Evolutionary conservation across 2,888 invertebrate species (phyloP).

Genomic region (Hofmannophila pseudospretella): DNA sequence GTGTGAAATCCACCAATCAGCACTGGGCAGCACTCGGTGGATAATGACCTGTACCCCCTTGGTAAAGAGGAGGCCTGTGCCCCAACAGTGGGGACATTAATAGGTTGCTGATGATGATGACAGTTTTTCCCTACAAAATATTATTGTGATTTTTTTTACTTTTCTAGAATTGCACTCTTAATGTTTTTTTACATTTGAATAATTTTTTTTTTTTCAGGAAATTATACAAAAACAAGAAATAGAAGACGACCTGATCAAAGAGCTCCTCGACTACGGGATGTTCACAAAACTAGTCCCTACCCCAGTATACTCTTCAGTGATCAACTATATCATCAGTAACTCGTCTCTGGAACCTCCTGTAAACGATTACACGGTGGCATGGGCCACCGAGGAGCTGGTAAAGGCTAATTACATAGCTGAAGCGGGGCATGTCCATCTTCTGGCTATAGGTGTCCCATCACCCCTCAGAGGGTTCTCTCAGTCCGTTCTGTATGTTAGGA

Average conservation of each 20-base stretch:
- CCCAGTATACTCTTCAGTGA: slow-evolving; percentile 43
- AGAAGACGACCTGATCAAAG: slow-evolving; percentile 53
- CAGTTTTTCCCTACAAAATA: too few species aligned
- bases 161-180: too few species aligned
- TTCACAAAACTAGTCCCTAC: slow-evolving; percentile 54
- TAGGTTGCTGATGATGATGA: too few species aligned
- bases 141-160: too few species aligned
- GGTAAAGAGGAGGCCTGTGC: too few species aligned
- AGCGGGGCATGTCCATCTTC: slow-evolving; percentile 55
- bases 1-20: too few species aligned
- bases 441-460: slow-evolving; percentile 43
- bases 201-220: slow-evolving; percentile 51
- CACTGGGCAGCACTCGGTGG: too few species aligned
- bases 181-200: too few species aligned
- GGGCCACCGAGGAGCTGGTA: slow-evolving; percentile 48
- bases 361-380: slow-evolving; percentile 35
- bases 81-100: too few species aligned
- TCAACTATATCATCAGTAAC: slow-evolving; percentile 43
- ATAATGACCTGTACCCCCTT: too few species aligned
- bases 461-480: slow-evolving; percentile 57
- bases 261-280: slow-evolving; percentile 53
- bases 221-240: slow-evolving; percentile 36
- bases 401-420: slow-evolving; percentile 50
- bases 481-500: slow-evolving; percentile 44
- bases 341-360: slow-evolving; percentile 24